Percentiles rank a stretch among this genome's conserved stretches.
These are phyloP conservation scores for Rhopalosiphum maidis DNA, from an alignment of 1,140 invertebrate genomes.

Conservation along the genomic window DNA sequence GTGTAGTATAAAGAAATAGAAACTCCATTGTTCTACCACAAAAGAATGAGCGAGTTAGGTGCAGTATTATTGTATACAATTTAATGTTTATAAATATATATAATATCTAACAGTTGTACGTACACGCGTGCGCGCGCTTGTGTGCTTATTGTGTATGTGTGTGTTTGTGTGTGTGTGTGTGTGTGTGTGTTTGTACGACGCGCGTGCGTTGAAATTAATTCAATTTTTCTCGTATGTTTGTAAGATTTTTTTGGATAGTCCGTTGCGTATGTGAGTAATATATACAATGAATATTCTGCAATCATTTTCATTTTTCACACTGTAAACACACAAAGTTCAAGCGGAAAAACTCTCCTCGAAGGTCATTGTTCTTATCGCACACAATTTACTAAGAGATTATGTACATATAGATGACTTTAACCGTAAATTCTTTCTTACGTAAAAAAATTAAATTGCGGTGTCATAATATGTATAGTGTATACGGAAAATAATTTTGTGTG, in stretches of 20 bases:
- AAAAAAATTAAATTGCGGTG: too few relatives aligned
- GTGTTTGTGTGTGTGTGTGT: background rate
- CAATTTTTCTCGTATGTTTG: background rate
- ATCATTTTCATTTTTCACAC: too few relatives aligned
- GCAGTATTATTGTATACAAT: background rate
- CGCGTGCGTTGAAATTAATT: background rate
- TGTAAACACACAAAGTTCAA: too few relatives aligned
- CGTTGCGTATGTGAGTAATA: background rate
- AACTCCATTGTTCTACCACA: background rate
- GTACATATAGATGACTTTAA: too few relatives aligned
- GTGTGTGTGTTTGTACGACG: background rate
- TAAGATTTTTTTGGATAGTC: background rate
- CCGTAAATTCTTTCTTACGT: too few relatives aligned
- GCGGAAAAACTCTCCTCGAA: too few relatives aligned
- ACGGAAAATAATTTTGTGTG: too few relatives aligned
- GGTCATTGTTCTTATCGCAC: too few relatives aligned
- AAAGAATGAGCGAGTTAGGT: background rate
- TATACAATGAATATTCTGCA: too few relatives aligned
- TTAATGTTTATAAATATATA: background rate
- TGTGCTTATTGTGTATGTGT: background rate
- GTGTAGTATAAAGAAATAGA: background rate
- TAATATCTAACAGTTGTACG: background rate
- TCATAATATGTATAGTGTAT: too few relatives aligned
- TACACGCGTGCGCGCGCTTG: background rate
- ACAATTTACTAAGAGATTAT: too few relatives aligned